Percentiles rank a stretch among this genome's conserved stretches.
Conservation (phyloP, 2,888 invertebrate genomes). For the Sesamia inferens region DNA sequence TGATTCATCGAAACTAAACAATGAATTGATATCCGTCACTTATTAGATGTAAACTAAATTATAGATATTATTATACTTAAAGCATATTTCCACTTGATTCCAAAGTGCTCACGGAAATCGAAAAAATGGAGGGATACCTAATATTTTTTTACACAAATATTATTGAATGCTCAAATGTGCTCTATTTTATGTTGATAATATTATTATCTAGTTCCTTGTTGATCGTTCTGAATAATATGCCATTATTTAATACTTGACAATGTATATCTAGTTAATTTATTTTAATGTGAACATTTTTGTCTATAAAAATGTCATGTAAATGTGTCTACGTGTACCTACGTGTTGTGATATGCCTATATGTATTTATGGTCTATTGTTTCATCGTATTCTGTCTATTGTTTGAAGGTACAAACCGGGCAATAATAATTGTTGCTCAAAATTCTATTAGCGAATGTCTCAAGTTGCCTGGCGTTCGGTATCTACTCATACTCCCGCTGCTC, state of each 20-base stretch:
- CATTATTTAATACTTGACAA: constrained; percentile 79
- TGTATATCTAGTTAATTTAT: constrained; percentile 76
- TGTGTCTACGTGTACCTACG: constrained; percentile 82
- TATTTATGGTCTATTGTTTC: constrained; percentile 82
- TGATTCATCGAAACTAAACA: constrained; percentile 64
- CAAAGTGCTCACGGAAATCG: constrained; percentile 71
- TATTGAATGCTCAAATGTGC: constrained; percentile 88
- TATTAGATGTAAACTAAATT: constrained; percentile 59
- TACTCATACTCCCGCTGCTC: constrained; percentile 68
- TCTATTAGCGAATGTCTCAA: constrained; percentile 47
- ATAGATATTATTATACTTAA: constrained; percentile 47
- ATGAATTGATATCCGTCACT: constrained; percentile 66
- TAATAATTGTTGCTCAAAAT: constrained; percentile 81
- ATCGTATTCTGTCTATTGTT: constrained; percentile 78
- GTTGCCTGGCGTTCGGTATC: constrained; percentile 56
- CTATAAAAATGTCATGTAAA: constrained; percentile 73
- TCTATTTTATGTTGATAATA: constrained; percentile 87
- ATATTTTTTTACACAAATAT: constrained; percentile 88
- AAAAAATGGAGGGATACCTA: constrained; percentile 77
- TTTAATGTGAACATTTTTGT: constrained; percentile 75
- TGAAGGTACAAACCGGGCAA: constrained; percentile 83
- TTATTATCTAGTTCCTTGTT: constrained; percentile 86
- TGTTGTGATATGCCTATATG: constrained; percentile 85
- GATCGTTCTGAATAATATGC: constrained; percentile 75
- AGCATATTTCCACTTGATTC: constrained; percentile 66